These are phyloP conservation scores for Apamea crenata DNA, from an alignment of 2,888 invertebrate species.

Conservation along the genomic window DNA sequence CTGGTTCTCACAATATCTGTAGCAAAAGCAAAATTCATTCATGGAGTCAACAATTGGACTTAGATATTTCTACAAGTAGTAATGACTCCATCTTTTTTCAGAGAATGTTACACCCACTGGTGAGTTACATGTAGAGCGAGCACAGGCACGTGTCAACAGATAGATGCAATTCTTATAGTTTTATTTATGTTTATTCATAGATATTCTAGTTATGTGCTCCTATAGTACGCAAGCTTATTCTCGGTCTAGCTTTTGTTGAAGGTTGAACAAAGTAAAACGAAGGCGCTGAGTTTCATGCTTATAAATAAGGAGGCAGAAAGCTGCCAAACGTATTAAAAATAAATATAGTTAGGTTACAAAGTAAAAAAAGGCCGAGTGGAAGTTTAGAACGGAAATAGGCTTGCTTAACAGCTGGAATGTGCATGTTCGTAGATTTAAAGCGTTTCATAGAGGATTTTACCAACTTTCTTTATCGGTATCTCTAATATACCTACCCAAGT, in stretches of 20 bases:
- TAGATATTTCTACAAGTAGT: conserved; percentile 84
- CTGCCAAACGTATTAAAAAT: neutral
- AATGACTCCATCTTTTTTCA: conserved; percentile 90
- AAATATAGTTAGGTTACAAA: neutral
- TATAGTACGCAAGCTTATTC: conserved; percentile 45
- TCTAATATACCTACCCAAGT: neutral
- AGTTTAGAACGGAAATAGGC: conserved; percentile 19
- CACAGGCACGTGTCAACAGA: conserved; percentile 78
- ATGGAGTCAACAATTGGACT: conserved; percentile 88
- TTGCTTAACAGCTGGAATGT: conserved; percentile 25
- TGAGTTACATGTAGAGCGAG: conserved; percentile 85
- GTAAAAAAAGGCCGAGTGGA: neutral
- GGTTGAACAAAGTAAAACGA: neutral
- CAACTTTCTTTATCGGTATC: neutral
- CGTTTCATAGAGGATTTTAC: neutral
- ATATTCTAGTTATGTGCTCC: conserved; percentile 46
- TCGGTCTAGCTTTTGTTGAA: conserved; percentile 9
- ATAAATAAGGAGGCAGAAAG: neutral
- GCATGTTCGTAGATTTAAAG: conserved; percentile 46
- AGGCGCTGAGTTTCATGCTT: neutral
- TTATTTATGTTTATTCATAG: conserved; percentile 36
- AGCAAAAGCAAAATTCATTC: conserved; percentile 80
- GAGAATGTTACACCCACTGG: conserved; percentile 90
- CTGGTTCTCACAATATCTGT: conserved; percentile 61
- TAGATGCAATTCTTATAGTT: conserved; percentile 62